These are phyloP conservation scores for Selene dorsalis DNA, from an alignment of 2,797 vertebrate species.

Conservation along the genomic window DNA sequence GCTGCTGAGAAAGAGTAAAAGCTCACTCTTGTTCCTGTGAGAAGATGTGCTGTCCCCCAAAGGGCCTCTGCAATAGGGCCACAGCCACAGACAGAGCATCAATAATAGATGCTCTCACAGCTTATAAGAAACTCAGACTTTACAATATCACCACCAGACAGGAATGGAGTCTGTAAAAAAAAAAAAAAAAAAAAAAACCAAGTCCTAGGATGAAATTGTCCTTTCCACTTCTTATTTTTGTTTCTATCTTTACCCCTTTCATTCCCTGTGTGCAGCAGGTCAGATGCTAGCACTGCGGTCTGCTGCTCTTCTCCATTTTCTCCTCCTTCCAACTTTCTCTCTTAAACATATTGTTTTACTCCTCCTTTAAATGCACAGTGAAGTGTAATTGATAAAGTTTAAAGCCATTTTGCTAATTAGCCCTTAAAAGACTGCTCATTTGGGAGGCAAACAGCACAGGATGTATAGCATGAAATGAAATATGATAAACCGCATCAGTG, in stretches of 20 bases:
- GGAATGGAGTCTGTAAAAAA: no score
- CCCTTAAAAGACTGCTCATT: conserved; percentile 35
- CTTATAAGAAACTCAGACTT: conserved; percentile 63
- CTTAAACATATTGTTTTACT: conserved; percentile 6
- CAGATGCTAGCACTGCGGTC: neutral
- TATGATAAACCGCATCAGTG: conserved; percentile 40
- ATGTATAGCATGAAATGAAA: conserved; percentile 42
- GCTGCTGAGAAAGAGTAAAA: conserved; percentile 53
- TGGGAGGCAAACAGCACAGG: conserved; percentile 32
- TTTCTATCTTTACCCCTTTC: conserved; percentile 17
- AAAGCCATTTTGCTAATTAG: conserved; percentile 45
- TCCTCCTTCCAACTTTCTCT: neutral
- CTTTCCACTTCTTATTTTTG: conserved; percentile 32
- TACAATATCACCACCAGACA: conserved; percentile 50
- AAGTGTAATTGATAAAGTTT: conserved; percentile 47
- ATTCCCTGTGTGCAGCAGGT: conserved; percentile 6
- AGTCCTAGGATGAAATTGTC: conserved; percentile 48
- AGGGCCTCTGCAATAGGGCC: conserved; percentile 56
- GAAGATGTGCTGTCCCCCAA: conserved; percentile 54
- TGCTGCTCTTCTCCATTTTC: neutral
- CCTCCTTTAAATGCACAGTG: conserved; percentile 14
- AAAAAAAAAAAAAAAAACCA: neutral
- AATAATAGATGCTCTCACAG: conserved; percentile 74
- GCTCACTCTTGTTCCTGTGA: conserved; percentile 50
- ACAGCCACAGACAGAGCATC: conserved; percentile 67